Conservation (phyloP, 2,113 vertebrate genomes). For the Podarcis cretensis region DNA sequence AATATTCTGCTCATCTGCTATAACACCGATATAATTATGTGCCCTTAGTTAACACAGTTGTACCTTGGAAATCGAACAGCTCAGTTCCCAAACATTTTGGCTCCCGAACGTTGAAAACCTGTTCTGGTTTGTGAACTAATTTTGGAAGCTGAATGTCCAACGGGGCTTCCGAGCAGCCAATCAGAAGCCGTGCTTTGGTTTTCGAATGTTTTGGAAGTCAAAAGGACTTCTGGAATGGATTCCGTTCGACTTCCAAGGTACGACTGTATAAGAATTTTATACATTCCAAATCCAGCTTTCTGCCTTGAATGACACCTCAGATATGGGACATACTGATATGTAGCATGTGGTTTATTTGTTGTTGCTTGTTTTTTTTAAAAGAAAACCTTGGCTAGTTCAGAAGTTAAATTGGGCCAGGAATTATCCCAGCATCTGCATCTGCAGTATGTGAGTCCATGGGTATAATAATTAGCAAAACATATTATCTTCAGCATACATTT, state of each 20-base stretch:
- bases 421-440: background rate
- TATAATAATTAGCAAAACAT: background rate
- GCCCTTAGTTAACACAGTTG: too few species aligned
- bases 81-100: background rate
- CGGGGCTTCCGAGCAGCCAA: too few species aligned
- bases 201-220: too few species aligned
- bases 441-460: background rate
- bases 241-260: too few species aligned
- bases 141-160: too few species aligned
- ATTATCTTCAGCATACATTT: background rate
- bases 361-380: background rate
- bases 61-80: too few species aligned
- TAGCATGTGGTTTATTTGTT: background rate
- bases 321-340: background rate
- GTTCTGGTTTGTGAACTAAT: too few species aligned
- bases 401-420: background rate
- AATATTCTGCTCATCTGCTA: background rate
- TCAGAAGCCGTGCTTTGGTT: too few species aligned
- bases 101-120: too few species aligned
- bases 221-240: too few species aligned
- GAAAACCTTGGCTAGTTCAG: background rate
- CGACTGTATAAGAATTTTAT: background rate
- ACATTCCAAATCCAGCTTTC: constrained; percentile 34
- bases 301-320: constrained; percentile 27
- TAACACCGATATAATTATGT: too few species aligned